phyloP scores from a whole-genome alignment of 2,888 invertebrate genomes.

The Dendrolimus houi region DNA sequence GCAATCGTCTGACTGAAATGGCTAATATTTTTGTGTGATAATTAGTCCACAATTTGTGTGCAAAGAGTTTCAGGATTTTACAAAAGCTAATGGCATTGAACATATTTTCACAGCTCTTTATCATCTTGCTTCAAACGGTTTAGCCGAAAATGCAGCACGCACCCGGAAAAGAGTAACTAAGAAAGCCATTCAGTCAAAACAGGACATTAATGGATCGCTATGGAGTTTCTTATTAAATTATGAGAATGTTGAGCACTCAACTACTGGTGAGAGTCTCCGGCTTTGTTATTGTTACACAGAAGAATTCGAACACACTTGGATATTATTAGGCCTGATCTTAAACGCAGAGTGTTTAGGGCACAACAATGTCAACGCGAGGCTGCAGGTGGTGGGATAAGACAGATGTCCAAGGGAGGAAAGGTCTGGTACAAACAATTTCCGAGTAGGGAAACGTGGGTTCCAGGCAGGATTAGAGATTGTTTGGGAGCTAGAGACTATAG shows the following conservation, averaged over 20 bases:
- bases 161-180: conserved; percentile 10
- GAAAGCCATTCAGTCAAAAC: conserved; percentile 9
- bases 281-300: conserved; percentile 8
- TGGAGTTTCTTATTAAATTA: conserved; percentile 11
- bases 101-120: conserved; percentile 14
- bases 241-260: not conserved
- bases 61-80: conserved; percentile 9
- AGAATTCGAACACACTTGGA: conserved; percentile 10
- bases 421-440: no score
- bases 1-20: no score
- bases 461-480: no score
- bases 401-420: no score
- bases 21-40: no score
- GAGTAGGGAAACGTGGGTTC: no score
- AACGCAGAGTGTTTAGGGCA: no score
- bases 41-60: not conserved
- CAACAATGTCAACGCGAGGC: no score
- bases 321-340: conserved; percentile 1
- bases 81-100: conserved; percentile 11
- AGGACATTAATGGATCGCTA: conserved; percentile 5
- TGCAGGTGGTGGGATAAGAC: no score
- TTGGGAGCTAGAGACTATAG: no score
- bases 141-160: conserved; percentile 14
- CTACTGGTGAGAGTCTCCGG: conserved; percentile 13
- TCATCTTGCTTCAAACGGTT: conserved; percentile 15